Evolutionary conservation across 2,888 invertebrate species (phyloP).

Genomic region (Dendrolimus pini): DNA sequence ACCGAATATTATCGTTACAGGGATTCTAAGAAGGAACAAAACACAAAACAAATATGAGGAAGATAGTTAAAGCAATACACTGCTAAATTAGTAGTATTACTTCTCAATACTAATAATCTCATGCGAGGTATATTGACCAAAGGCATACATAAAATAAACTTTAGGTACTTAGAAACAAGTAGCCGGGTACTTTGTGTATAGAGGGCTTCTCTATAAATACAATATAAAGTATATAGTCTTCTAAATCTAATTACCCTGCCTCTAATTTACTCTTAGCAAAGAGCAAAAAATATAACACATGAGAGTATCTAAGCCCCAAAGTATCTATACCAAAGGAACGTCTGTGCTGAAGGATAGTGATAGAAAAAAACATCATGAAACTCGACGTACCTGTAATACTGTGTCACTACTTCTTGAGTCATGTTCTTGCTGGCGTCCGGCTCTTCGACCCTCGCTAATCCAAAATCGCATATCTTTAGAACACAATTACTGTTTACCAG

Average conservation of each 20-base stretch:
- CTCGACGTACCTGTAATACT: slow-evolving; percentile 87
- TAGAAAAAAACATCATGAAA: neutral
- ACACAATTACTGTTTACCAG: slow-evolving; percentile 99
- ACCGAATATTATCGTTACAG: neutral
- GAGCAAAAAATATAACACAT: too few relatives aligned
- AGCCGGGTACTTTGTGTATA: too few relatives aligned
- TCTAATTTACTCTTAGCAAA: too few relatives aligned
- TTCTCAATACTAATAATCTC: neutral
- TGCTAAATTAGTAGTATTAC: neutral
- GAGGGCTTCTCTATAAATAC: too few relatives aligned
- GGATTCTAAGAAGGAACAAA: neutral
- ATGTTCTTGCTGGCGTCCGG: slow-evolving; percentile 95
- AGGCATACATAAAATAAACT: too few relatives aligned
- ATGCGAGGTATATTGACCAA: too few relatives aligned
- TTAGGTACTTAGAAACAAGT: too few relatives aligned
- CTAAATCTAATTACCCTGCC: too few relatives aligned
- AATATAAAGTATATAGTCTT: too few relatives aligned
- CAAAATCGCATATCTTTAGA: slow-evolving; percentile 99
- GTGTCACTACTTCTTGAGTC: slow-evolving; percentile 99
- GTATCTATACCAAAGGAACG: too few relatives aligned
- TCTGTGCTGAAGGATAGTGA: too few relatives aligned
- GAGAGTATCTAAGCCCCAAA: too few relatives aligned
- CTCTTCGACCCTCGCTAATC: slow-evolving; percentile 97
- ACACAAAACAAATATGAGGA: neutral
- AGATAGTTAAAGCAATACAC: neutral